phyloP scores from a whole-genome alignment of 2,888 invertebrate species.

The Zelleria hepariella region DNA sequence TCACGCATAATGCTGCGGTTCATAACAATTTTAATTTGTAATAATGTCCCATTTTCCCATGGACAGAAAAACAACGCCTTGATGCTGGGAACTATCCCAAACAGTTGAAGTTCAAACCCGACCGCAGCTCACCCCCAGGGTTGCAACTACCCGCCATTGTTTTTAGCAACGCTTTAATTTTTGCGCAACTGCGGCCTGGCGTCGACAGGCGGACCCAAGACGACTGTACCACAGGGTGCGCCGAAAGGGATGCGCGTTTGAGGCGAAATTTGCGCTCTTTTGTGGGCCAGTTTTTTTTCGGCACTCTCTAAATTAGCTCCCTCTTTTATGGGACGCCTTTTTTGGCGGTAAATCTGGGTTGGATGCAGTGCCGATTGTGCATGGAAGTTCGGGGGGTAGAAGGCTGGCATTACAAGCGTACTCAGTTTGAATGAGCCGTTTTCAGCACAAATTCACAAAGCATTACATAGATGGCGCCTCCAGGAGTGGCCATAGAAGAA shows the following conservation, averaged over 20 bases:
- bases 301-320: background rate
- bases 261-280: background rate
- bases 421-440: too few species aligned
- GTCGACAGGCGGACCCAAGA: conserved; percentile 5
- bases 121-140: background rate
- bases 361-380: too few species aligned
- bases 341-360: too few species aligned
- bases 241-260: background rate
- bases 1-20: too few species aligned
- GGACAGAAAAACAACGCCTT: too few species aligned
- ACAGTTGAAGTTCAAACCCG: background rate
- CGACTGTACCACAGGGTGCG: background rate
- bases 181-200: background rate
- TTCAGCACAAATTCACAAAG: too few species aligned
- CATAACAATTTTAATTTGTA: too few species aligned
- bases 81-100: background rate
- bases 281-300: background rate
- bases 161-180: conserved; percentile 5
- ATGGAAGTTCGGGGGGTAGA: too few species aligned
- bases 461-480: too few species aligned
- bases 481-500: too few species aligned
- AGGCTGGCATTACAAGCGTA: too few species aligned
- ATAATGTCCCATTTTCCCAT: background rate
- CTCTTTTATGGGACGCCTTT: too few species aligned
- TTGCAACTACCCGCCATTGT: background rate